Evolutionary conservation across 2,797 vertebrate genomes (phyloP).

Genomic region (Acipenser oxyrinchus): DNA sequence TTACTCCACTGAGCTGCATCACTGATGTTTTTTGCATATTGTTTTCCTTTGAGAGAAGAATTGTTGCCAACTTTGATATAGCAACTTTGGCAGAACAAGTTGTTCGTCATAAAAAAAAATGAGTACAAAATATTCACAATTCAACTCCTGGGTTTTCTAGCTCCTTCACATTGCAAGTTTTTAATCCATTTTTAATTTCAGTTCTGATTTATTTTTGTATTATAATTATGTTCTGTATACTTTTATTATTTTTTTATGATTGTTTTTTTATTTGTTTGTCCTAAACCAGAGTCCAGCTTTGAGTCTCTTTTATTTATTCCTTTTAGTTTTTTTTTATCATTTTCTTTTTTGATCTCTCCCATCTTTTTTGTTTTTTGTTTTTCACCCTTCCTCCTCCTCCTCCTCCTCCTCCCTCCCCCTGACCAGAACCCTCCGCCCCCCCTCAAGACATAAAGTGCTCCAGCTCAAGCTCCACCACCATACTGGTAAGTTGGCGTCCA

Average conservation of each 20-base stretch:
- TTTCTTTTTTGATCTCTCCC: conserved; percentile 81
- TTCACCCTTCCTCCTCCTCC: conserved; percentile 43
- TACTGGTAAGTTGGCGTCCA: conserved; percentile 98
- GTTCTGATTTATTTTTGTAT: no score
- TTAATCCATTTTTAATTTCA: no score
- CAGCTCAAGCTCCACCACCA: conserved; percentile 89
- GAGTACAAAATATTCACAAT: no score
- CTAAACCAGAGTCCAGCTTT: conserved; percentile 38
- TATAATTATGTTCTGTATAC: no score
- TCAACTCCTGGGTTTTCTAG: no score
- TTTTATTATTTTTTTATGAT: not conserved
- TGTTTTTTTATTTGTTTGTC: conserved; percentile 53
- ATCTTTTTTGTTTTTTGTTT: conserved; percentile 84
- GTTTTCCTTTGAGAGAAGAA: no score
- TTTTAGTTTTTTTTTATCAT: conserved; percentile 70
- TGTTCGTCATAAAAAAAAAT: no score
- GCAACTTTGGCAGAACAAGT: no score
- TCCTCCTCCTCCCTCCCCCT: conserved; percentile 50
- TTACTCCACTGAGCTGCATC: no score
- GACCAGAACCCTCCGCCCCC: conserved; percentile 94
- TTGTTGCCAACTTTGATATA: no score
- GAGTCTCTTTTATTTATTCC: conserved; percentile 38
- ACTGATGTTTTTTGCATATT: no score
- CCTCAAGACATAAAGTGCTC: conserved; percentile 95
- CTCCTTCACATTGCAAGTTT: no score